Evolutionary conservation across 2,888 invertebrate genomes (phyloP).

Genomic region (Limnephilus rhombicus): DNA sequence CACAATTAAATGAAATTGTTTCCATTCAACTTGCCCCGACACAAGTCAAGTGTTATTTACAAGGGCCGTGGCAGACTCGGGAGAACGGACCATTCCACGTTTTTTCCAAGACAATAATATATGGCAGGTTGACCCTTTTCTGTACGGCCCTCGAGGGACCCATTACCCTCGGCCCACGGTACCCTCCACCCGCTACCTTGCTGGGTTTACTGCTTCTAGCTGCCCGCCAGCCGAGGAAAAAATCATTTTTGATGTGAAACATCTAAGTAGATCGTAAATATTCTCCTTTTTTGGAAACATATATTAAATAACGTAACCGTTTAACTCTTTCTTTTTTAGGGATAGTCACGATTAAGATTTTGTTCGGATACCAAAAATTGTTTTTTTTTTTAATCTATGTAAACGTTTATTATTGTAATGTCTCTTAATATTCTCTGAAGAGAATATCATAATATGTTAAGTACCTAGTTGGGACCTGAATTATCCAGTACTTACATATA

Average conservation of each 20-base stretch:
- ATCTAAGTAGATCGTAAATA: neutral
- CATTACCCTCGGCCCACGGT: conserved; percentile 15
- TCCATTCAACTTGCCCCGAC: conserved; percentile 36
- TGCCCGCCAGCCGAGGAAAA: neutral
- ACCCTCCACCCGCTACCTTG: neutral
- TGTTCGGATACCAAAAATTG: neutral
- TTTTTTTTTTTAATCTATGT: neutral
- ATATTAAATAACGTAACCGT: neutral
- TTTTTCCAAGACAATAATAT: conserved; percentile 39
- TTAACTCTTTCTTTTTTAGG: neutral
- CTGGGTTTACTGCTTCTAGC: neutral
- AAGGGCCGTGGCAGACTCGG: conserved; percentile 11
- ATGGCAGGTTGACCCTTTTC: conserved; percentile 22
- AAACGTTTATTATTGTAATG: too few relatives aligned
- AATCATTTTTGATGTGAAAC: neutral
- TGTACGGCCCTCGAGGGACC: conserved; percentile 5
- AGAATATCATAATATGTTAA: too few relatives aligned
- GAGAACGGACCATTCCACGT: neutral
- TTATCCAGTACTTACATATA: too few relatives aligned
- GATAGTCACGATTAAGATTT: neutral
- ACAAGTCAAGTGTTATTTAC: conserved; percentile 36
- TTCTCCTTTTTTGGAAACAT: neutral
- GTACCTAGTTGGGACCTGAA: too few relatives aligned
- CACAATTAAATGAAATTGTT: conserved; percentile 38
- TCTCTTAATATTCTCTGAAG: too few relatives aligned